Percentiles rank a stretch among this genome's conserved stretches.
phyloP scores from a whole-genome alignment of 2,888 invertebrate species.

The Microdon myrmicae region DNA sequence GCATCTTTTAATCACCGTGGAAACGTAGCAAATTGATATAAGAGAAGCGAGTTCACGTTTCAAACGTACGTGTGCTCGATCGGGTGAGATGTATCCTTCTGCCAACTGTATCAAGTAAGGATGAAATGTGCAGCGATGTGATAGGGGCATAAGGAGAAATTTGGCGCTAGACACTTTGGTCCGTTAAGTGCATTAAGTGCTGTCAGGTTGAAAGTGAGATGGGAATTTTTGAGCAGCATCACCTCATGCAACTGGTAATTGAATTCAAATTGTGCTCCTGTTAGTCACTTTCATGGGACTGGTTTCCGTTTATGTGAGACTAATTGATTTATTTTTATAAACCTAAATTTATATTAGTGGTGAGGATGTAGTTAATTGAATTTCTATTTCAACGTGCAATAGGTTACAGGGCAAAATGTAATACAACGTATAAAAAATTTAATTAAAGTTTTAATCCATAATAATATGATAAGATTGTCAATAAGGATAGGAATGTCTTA shows the following conservation, averaged over 20 bases:
- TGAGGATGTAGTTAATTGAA: not conserved
- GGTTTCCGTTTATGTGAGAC: constrained; percentile 27
- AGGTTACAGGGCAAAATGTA: not conserved
- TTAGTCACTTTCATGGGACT: too few species aligned
- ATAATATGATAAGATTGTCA: too few species aligned
- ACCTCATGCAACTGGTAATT: constrained; percentile 37
- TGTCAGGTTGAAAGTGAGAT: constrained; percentile 46
- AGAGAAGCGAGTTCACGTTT: constrained; percentile 4
- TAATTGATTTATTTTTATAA: too few species aligned
- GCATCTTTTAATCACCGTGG: constrained; percentile 25
- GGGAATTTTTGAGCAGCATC: constrained; percentile 44
- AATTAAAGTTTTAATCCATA: too few species aligned
- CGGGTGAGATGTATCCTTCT: constrained; percentile 2
- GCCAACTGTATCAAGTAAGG: constrained; percentile 19
- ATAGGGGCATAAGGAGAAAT: constrained; percentile 1
- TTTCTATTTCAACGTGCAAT: not conserved
- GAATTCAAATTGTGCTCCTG: constrained; percentile 35
- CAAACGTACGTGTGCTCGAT: not conserved
- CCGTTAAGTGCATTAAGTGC: constrained; percentile 42
- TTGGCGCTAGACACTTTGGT: constrained; percentile 13
- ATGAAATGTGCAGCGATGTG: not conserved
- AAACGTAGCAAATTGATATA: constrained; percentile 35
- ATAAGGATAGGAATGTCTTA: too few species aligned
- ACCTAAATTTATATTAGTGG: too few species aligned
- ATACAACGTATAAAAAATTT: not conserved